A percentile compares a stretch with the other conserved stretches of the same genome.
Conservation (phyloP, 1,140 invertebrate genomes). For the Phymorhynchus buccinoides region DNA sequence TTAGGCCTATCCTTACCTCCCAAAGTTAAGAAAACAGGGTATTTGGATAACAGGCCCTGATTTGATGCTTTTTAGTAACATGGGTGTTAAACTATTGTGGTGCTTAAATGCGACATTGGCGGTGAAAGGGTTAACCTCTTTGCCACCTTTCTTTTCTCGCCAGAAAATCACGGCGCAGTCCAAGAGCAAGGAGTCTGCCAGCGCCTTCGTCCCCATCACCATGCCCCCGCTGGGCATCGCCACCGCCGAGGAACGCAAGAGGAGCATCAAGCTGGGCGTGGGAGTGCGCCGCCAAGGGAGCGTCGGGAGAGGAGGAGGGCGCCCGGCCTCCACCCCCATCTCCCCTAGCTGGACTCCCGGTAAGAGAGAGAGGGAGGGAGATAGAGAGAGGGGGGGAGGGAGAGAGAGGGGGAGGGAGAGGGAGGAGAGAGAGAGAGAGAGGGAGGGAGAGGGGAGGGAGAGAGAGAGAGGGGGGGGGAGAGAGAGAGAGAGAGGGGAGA, state of each 20-base stretch:
- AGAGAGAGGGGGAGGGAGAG: neutral
- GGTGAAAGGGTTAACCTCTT: too few species aligned
- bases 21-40: too few species aligned
- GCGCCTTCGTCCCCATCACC: conserved; percentile 34
- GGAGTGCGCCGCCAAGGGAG: conserved; percentile 21
- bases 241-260: conserved; percentile 29
- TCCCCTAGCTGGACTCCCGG: conserved; percentile 33
- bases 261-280: conserved; percentile 30
- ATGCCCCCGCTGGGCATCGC: conserved; percentile 35
- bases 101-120: too few species aligned
- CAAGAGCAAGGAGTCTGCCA: conserved; percentile 36
- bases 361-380: neutral
- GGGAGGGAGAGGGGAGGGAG: neutral
- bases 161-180: conserved; percentile 35
- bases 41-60: too few species aligned
- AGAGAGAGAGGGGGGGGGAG: neutral
- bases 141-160: too few species aligned
- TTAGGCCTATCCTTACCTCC: too few species aligned
- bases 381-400: neutral
- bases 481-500: neutral
- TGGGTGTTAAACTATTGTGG: too few species aligned
- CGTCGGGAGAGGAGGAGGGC: too few species aligned
- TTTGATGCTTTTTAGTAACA: too few species aligned
- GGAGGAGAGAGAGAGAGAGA: neutral
- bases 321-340: conserved; percentile 29